Evolutionary conservation across 2,113 vertebrate genomes (phyloP), one percentile per base, ranked within the genome.

Genomic region (Nothobranchius furzeri): DNA sequence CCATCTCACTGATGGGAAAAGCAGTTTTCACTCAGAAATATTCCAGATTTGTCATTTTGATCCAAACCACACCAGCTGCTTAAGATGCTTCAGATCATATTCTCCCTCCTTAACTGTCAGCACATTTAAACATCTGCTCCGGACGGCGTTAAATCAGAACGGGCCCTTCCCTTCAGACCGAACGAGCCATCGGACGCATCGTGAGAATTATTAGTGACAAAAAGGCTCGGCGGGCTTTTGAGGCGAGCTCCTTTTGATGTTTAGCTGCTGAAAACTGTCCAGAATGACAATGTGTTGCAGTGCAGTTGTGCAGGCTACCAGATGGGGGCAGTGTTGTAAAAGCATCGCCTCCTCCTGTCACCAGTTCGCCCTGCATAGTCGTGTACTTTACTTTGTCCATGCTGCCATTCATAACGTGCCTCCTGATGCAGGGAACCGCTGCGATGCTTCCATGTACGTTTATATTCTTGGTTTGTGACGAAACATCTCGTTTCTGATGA

Each of bases 241-340:
- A 81, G 30, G 76, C 51, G 57, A 57, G 82, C 64, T 5, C 50
- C 56, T 87, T 30, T 80, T 87, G 69, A 88, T 78, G 82, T 79
- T 76, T 66, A 76, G 70, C 67, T 76, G 60, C 14, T 61, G 60
- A 46, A 65, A 65, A 81, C 77, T 75, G 69, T 60, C 51, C 60
- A 60, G 69, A 78, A 69, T 75, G 58, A 71, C 57, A 77, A 78
- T 66, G 54, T 52, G 17, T 60, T 46, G 42, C n/a, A 11, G 13
- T 85, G 73, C 70, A 84, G 53, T 88, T 66, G 9, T 48, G 1
- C 13, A 45, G 24, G 7, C 37, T 3, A 47, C 37, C 88, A 86
- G 70, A 70, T 12, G 90, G 84, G 87, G 89, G 87, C 88, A 91
- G 64, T 85, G 67, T 88, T 82, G 81, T 79, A 85, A 88, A 88